phyloP scores from a whole-genome alignment of 1,140 invertebrate genomes.

The Drosophila pseudoobscura region DNA sequence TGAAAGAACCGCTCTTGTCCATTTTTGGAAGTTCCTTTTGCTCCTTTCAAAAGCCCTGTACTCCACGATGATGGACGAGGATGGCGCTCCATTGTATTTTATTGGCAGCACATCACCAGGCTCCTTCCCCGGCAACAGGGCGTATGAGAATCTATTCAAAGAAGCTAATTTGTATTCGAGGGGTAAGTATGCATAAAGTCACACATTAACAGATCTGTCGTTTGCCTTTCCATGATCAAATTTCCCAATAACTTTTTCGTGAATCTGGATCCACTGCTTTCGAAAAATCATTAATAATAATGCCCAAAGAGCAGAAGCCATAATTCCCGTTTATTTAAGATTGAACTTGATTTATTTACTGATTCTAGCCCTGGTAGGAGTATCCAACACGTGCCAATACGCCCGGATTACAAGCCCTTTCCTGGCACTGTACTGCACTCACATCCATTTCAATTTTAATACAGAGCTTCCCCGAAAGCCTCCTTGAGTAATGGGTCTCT shows the following conservation, averaged over 20 bases:
- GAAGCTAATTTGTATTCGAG: constrained; percentile 21
- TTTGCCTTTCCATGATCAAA: too few species aligned
- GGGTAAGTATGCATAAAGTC: not conserved
- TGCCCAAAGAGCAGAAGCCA: not conserved
- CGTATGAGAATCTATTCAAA: constrained; percentile 13
- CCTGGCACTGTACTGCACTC: constrained; percentile 15
- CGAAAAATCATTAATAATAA: constrained; percentile 16
- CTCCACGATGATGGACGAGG: constrained; percentile 35
- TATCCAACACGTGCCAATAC: constrained; percentile 28
- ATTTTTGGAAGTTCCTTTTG: not conserved
- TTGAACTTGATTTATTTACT: constrained; percentile 41
- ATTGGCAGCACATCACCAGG: constrained; percentile 1
- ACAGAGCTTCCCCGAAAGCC: constrained; percentile 33
- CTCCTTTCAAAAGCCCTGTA: constrained; percentile 21
- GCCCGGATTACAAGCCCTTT: constrained; percentile 14
- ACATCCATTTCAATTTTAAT: constrained; percentile 41
- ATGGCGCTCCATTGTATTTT: constrained; percentile 8
- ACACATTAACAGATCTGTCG: constrained; percentile 20
- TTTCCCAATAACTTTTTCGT: too few species aligned
- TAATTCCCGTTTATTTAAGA: constrained; percentile 17
- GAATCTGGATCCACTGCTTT: constrained; percentile 9
- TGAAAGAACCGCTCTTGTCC: constrained; percentile 12
- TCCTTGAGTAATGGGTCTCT: constrained; percentile 38
- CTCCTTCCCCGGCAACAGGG: constrained; percentile 10
- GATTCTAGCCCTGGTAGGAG: not conserved